phyloP scores from a whole-genome alignment of 1,140 invertebrate genomes.

The Drosophila oshimai region DNA sequence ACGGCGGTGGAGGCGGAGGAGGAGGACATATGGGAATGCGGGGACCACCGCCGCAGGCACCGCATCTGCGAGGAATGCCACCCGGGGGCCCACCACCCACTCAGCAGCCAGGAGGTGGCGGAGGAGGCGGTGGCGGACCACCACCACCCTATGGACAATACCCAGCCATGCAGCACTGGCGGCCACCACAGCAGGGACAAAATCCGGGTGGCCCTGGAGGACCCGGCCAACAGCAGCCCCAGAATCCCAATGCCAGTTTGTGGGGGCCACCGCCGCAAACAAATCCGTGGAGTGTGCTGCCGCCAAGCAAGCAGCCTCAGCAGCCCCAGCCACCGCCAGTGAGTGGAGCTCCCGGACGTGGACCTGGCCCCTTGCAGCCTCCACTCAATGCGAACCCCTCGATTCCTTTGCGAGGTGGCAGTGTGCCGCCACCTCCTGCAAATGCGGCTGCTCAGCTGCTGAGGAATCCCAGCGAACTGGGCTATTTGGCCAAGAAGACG shows the following conservation, averaged over 20 bases:
- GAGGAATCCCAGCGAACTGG: constrained; percentile 72
- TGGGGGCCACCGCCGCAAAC: constrained; percentile 80
- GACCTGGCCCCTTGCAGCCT: constrained; percentile 48
- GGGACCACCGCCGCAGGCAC: constrained; percentile 58
- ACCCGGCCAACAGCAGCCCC: constrained; percentile 37
- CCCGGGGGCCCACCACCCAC: constrained; percentile 30
- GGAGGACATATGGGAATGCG: constrained; percentile 71
- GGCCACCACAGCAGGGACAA: constrained; percentile 56
- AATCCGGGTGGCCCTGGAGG: constrained; percentile 19
- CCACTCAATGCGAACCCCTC: constrained; percentile 44
- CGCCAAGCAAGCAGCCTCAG: constrained; percentile 61
- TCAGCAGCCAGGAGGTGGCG: constrained; percentile 16
- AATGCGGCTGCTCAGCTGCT: constrained; percentile 59
- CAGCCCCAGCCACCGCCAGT: constrained; percentile 47
- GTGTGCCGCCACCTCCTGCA: constrained; percentile 60
- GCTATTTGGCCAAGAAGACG: constrained; percentile 72
- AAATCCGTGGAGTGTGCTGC: constrained; percentile 80
- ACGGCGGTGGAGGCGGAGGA: constrained; percentile 58
- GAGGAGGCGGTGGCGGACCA: constrained; percentile 32
- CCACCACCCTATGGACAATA: constrained; percentile 65
- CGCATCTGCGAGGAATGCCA: constrained; percentile 51
- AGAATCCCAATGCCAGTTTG: constrained; percentile 79
- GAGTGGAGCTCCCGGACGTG: constrained; percentile 49
- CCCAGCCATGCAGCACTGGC: constrained; percentile 67
- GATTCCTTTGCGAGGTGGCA: constrained; percentile 64